Evolutionary conservation across 1,140 invertebrate species (phyloP), one percentile per base, ranked within the genome.

Genomic region (Brachionus manjavacas): DNA sequence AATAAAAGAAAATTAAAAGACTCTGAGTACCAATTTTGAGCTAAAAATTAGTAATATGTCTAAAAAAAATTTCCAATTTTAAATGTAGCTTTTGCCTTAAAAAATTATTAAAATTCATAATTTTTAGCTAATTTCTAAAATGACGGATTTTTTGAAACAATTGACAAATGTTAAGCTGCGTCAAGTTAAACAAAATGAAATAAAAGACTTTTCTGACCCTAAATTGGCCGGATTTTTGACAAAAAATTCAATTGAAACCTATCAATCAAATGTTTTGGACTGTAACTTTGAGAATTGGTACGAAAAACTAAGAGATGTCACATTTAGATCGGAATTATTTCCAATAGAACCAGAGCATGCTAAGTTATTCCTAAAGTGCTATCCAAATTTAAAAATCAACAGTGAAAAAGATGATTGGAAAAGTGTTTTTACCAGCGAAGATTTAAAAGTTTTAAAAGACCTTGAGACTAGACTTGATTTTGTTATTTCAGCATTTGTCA

Each of bases 231-330:
- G 87, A 6, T 87, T 87, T 80, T 83, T 86, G 4, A 83, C 64
- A 8, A 81, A 86, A 80, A 80, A 84, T 14, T 86, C 87, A 28
- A 84, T 87, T 52, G 49, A 41, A 41, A 84, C 84, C 2, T 88
- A 88, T 80, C 87, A 88, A 68, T 85, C 86, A 12, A 76, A 52
- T 14, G 87, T 87, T 7, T 83, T 88, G 70, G 86, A 87, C 46
- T 87, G 86, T 3, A 88, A 88, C 68, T 87, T 86, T 23, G 87
- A 88, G 68, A 49, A 84, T 35, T 88, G 87, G 87, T 84, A 87
- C 16, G 78, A 87, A 31, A 35, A 86, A 0, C 83, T 88, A 9
- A 74, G 84, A 81, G 87, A 87, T n/a, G 78, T 86, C 4, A 87
- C 87, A 35, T 88, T 88, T 72, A 85, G 86, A 4, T 86, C 87